Conservation (phyloP, 2,888 invertebrate genomes). For the Linyphia triangularis region DNA sequence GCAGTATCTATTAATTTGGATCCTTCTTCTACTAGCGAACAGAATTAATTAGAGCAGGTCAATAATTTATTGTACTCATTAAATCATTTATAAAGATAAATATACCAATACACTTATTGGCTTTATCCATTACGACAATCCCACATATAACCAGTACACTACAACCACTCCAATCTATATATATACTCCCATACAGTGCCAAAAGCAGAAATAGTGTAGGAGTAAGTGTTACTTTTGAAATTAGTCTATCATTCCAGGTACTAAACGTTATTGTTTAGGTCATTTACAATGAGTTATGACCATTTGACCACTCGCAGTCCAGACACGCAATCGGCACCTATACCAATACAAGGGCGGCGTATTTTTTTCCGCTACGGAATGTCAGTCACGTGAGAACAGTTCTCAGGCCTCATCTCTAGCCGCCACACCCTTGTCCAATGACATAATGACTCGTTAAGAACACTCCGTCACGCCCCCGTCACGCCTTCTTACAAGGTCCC, state of each 20-base stretch:
- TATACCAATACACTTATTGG: too few relatives aligned
- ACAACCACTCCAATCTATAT: not conserved
- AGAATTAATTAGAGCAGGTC: too few relatives aligned
- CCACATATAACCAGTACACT: not conserved
- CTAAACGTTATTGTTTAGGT: slow-evolving; percentile 41
- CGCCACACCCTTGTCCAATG: slow-evolving; percentile 73
- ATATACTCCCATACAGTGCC: not conserved
- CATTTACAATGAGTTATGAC: slow-evolving; percentile 42
- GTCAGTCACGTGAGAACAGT: slow-evolving; percentile 68
- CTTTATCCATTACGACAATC: too few relatives aligned
- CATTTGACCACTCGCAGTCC: slow-evolving; percentile 17
- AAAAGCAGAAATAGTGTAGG: not conserved
- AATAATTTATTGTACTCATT: too few relatives aligned
- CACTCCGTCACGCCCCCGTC: slow-evolving; percentile 61
- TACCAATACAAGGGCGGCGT: not conserved
- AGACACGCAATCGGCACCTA: slow-evolving; percentile 58
- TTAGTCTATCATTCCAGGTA: slow-evolving; percentile 10
- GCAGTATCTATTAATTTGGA: too few relatives aligned
- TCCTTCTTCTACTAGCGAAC: too few relatives aligned
- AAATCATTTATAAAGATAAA: too few relatives aligned
- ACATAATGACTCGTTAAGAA: slow-evolving; percentile 74
- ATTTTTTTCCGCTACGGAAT: slow-evolving; percentile 47
- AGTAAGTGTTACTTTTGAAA: slow-evolving; percentile 2
- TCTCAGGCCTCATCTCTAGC: slow-evolving; percentile 57
- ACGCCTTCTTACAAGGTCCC: slow-evolving; percentile 66